Evolutionary conservation across 1,140 invertebrate genomes (phyloP), one percentile per base, ranked within the genome.

Genomic region (Parasteatoda tepidariorum): DNA sequence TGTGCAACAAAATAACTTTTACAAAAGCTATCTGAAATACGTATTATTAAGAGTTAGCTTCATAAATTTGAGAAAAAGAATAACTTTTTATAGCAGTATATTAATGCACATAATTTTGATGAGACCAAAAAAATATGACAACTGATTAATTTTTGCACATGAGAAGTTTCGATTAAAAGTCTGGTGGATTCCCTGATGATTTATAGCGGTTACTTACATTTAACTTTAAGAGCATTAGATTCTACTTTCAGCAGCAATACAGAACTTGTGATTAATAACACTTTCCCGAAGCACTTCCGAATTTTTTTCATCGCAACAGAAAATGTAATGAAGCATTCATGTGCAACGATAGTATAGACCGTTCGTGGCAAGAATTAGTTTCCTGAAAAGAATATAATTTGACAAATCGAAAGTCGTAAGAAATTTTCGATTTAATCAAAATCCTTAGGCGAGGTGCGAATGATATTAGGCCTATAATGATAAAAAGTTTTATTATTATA

Each of bases 301-400:
- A 81, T 61, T 70, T 81, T 59, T 54, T 59, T 70, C 66, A 18
- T 33, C 34, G 64, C 30, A 61, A 38, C 28, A 59, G 24, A 18
- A 70, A 67, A 81, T 70, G 67, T 70, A 81, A 81, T 81, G 78
- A 81, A 70, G 48, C 31, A 22, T 79, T 48, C 26, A 6, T 31
- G 13, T 34, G n/a, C 0, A 70, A 70, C 41, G n/a, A 59, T 5
- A n/a, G 57, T 13, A n/a, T 7, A 2, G 9, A 48, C 18, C 7
- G 7, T 18, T 9, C 9, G 18, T 48, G 38, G 18, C 18, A 48
- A 48, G 38, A 48, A 48, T 48, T 48, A 48, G 18, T 48, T 13
- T 48, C 38, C 38, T 9, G 38, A 59, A 59, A 59, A 22, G n/a
- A 26, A 48, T 48, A 48, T 48, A 9, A 48, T 48, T 48, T 48